These are phyloP conservation scores for Terrapene triunguis DNA, from an alignment of 2,113 vertebrate genomes.

Conservation along the genomic window DNA sequence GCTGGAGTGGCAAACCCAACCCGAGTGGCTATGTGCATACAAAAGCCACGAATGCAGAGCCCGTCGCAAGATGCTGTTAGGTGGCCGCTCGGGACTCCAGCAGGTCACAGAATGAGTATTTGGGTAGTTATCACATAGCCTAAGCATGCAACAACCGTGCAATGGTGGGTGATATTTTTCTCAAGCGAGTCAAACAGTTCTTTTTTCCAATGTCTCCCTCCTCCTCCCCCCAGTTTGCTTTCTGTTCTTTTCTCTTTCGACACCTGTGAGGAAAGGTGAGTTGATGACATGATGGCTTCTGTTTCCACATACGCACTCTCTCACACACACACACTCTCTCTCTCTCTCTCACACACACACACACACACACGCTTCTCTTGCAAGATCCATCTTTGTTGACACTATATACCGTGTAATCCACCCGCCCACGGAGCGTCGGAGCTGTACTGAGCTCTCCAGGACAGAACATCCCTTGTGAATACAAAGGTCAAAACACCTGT, in stretches of 20 bases:
- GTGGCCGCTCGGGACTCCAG: neutral
- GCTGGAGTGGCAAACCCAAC: neutral
- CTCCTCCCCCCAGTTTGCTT: neutral
- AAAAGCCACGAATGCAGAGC: neutral
- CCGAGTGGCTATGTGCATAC: neutral
- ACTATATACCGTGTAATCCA: conserved; percentile 53
- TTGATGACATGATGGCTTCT: neutral
- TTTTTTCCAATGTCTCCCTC: neutral
- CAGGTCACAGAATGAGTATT: neutral
- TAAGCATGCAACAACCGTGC: neutral
- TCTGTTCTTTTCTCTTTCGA: neutral
- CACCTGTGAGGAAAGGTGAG: neutral
- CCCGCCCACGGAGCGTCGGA: neutral
- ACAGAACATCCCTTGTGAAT: conserved; percentile 66
- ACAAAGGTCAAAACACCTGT: conserved; percentile 65
- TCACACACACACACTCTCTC: neutral
- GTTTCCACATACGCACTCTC: neutral
- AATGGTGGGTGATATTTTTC: neutral
- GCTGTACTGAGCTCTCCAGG: conserved; percentile 36
- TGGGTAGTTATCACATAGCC: neutral
- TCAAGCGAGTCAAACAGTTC: neutral
- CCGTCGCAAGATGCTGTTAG: neutral
- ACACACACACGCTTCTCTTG: neutral
- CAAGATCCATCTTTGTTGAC: conserved; percentile 32
- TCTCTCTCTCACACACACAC: neutral